Base-by-base conservation (phyloP, 2,888 invertebrate genomes). In the Pogonocherus hispidulus region DNA sequence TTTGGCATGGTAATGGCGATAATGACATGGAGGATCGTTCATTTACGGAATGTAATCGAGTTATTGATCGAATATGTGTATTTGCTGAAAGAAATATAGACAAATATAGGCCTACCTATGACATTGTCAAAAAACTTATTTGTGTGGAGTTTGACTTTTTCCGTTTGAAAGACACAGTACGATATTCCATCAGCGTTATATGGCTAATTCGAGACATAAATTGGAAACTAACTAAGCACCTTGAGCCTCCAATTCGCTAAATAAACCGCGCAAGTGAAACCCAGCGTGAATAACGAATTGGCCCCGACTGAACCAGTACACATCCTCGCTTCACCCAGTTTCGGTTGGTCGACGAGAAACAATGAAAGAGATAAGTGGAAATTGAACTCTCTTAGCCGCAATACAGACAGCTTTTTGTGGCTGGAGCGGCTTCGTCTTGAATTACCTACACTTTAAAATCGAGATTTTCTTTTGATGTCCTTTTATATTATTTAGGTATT, bases 371-470 rank as follows among this genome's bases (percentile, higher is more conserved):
- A 47, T 47, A 47, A 47, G 19, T 47, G 22, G 47, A 47, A 47
- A 47, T 47, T 47, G 47, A 47, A 47, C 47, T 47, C 47, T 47
- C 20, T 47, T 47, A 20, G 11, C 44, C 44, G 3, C 11, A 9
- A 8, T 27, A 27, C n/a, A 2, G 41, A 8, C 11, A 18, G 2
- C n/a, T 22, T 44, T 44, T 44, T 14, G 14, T 14, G 44, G 11
- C 2, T n/a, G 44, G 8, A 16, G 18, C n/a, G 18, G 14, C 14
- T 44, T 32, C 32, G 18, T 14, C 8, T 19, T 18, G 47, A 47
- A 20, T 47, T 47, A 47, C 16, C 44, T 44, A 1, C 16, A 14
- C 44, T 44, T 44, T 16, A 18, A 44, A 44, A n/a, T 18, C 0
- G 14, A n/a, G 44, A 2, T 11, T 44, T n/a, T n/a, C 44, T 18